Conservation (phyloP, 2,888 invertebrate species). For the Lumbricus terrestris region DNA sequence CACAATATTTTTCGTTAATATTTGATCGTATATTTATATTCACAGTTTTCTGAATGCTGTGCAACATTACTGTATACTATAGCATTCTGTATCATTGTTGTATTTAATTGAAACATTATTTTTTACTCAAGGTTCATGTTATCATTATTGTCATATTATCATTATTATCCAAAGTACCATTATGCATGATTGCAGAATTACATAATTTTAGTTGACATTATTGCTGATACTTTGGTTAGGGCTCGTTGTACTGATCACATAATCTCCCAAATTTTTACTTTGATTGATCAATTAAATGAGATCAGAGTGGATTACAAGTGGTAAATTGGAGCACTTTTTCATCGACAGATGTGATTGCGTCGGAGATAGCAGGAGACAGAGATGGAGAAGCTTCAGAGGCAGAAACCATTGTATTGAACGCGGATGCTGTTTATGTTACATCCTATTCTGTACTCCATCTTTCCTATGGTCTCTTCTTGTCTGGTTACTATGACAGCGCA, state of each 20-base stretch:
- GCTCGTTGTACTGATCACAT: too few relatives aligned
- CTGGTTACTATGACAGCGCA: constrained; percentile 69
- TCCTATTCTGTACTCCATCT: constrained; percentile 81
- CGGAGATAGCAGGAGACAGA: neutral
- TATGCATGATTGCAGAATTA: too few relatives aligned
- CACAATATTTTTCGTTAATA: neutral
- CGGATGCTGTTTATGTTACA: constrained; percentile 89
- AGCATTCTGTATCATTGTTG: too few relatives aligned
- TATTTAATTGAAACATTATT: too few relatives aligned
- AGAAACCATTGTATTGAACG: constrained; percentile 73
- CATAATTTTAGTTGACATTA: neutral
- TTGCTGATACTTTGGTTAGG: neutral
- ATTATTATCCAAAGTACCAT: too few relatives aligned
- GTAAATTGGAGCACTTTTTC: neutral
- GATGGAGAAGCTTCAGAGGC: constrained; percentile 8
- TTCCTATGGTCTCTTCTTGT: constrained; percentile 75
- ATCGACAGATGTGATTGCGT: neutral
- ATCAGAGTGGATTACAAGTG: neutral
- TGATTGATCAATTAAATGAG: neutral
- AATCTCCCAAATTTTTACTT: neutral
- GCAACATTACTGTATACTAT: neutral
- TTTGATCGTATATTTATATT: neutral
- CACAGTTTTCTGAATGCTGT: neutral
- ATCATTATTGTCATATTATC: too few relatives aligned
- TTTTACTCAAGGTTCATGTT: too few relatives aligned